Base-by-base conservation (phyloP, 1,140 invertebrate genomes). In the Leguminivora glycinivorella region DNA sequence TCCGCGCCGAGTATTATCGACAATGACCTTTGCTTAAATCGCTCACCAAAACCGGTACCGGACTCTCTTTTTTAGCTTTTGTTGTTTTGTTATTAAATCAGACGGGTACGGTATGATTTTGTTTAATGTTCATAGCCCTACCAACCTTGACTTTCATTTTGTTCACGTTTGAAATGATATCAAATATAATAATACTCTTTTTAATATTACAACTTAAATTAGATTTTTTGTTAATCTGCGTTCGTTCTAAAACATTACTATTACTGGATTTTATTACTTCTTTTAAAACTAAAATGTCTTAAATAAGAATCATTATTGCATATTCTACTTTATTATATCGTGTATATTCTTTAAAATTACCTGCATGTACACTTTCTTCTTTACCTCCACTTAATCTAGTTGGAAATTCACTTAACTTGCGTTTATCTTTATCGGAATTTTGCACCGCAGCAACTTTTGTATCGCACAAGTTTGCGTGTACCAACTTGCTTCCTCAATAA, bases 21-120 rank as follows among this genome's bases (percentile, higher is more conserved):
- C 83, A 85, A 81, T 87, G 85, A 87, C 85, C 85, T 87, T 87
- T 87, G 72, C 81, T 84, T 84, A 87, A 84, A 84, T 84, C 70
- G 84, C 83, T 81, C 75, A 83, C 77, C 79, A 75, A 68, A 85
- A 87, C 85, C 83, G 81, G 85, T 87, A 84, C 72, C 67, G 68
- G 52, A 29, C 58, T 63, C 58, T 63, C 26, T 63, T 17, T 63
- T 63, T 63, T 63, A 63, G 58, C 29, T 63, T 29, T 63, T 58
- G 56, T 58, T 29, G 58, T 29, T 63, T 63, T 63, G 58, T 63
- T 63, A 63, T 63, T 63, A 31, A 31, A 63, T 52, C 19, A 52
- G 47, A 52, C 47, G 17, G 7, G 47, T 52, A 52, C 47, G 14
- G 14, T 47, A 52, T 52, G 17, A 52, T 52, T 52, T 22, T 52